A percentile compares a stretch with the other conserved stretches of the same genome.
phyloP scores from a whole-genome alignment of 2,113 vertebrate species.

The Ploceus nigricollis region DNA sequence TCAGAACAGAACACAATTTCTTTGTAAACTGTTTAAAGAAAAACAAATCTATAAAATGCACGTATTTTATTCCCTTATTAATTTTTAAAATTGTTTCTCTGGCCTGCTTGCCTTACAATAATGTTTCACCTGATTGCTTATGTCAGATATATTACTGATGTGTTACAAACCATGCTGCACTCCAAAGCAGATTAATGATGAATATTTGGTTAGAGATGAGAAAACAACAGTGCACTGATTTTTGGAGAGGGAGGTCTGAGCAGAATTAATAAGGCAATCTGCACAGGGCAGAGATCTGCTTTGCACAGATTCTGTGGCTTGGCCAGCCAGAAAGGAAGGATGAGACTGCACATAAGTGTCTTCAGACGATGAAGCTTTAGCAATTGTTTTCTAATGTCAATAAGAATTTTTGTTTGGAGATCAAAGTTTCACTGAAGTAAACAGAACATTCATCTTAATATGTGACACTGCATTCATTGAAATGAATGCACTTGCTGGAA shows the following conservation, averaged over 20 bases:
- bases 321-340: background rate
- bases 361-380: background rate
- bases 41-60: background rate
- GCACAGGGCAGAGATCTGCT: background rate
- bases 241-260: background rate
- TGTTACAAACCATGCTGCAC: background rate
- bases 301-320: background rate
- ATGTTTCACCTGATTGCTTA: slow-evolving; percentile 18
- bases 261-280: slow-evolving; percentile 29
- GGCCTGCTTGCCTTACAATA: background rate
- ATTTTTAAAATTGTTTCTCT: background rate
- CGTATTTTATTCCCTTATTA: slow-evolving; percentile 33
- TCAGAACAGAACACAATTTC: background rate
- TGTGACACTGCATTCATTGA: fast-evolving
- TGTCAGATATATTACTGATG: background rate
- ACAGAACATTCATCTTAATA: fast-evolving
- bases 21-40: background rate
- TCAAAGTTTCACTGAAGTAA: background rate
- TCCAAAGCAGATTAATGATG: slow-evolving; percentile 12
- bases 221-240: background rate
- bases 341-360: background rate
- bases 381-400: background rate
- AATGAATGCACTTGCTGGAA: background rate
- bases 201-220: slow-evolving; percentile 22
- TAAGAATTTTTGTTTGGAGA: background rate